Conservation (phyloP, 1,140 invertebrate genomes). For the Heterodera carotae region DNA sequence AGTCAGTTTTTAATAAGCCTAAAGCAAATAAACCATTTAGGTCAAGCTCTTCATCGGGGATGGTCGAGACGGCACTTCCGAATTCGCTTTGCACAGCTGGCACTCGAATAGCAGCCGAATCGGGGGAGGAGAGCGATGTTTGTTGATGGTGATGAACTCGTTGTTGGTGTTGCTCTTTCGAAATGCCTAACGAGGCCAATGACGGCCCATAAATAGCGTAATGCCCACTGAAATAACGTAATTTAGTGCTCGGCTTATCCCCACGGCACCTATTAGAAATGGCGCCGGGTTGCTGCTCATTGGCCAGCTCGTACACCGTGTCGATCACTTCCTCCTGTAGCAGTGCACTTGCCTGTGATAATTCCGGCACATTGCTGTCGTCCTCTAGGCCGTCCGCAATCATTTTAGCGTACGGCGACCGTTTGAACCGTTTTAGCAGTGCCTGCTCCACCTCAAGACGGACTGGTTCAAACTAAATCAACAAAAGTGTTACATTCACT, state of each 20-base stretch:
- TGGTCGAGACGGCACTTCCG: slow-evolving; percentile 7
- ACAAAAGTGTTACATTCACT: neutral
- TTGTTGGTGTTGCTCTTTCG: neutral
- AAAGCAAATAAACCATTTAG: slow-evolving; percentile 43
- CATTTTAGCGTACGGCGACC: slow-evolving; percentile 55
- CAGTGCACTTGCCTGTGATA: slow-evolving; percentile 36
- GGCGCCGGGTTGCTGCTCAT: slow-evolving; percentile 17
- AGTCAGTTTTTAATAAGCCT: neutral
- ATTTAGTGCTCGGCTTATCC: neutral
- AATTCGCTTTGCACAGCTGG: neutral
- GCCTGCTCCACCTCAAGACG: slow-evolving; percentile 58
- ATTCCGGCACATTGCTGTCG: slow-evolving; percentile 39
- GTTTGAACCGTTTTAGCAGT: slow-evolving; percentile 55
- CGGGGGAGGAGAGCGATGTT: neutral
- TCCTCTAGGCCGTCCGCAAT: slow-evolving; percentile 31
- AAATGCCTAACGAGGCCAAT: slow-evolving; percentile 47
- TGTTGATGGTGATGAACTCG: slow-evolving; percentile 6
- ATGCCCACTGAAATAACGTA: slow-evolving; percentile 11
- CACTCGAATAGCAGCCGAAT: neutral
- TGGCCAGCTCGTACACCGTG: slow-evolving; percentile 47
- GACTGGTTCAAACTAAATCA: slow-evolving; percentile 48
- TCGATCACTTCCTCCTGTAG: slow-evolving; percentile 51
- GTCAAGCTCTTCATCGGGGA: slow-evolving; percentile 50
- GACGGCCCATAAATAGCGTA: slow-evolving; percentile 46
- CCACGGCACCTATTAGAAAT: slow-evolving; percentile 15